Conservation (phyloP, 2,888 invertebrate genomes). For the Chaitophorus viminalis region DNA sequence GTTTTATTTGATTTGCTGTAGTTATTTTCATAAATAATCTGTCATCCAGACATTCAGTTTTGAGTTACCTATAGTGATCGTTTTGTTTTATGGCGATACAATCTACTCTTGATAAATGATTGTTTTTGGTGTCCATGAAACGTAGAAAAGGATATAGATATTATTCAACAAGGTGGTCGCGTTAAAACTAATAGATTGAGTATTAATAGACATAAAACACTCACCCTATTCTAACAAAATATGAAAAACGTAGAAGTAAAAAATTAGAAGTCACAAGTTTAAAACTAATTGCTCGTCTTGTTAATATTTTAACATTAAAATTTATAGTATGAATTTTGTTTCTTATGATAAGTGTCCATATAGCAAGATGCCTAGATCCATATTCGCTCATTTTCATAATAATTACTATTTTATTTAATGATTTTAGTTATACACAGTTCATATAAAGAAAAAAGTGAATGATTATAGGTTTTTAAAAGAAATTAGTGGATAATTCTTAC, state of each 20-base stretch:
- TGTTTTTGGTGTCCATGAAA: constrained; percentile 19
- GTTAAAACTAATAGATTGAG: constrained; percentile 23
- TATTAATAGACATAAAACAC: constrained; percentile 26
- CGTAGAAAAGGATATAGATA: background rate
- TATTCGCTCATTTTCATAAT: background rate
- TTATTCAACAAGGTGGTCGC: constrained; percentile 25
- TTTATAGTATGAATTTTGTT: background rate
- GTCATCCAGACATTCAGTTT: constrained; percentile 20
- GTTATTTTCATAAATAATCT: constrained; percentile 36
- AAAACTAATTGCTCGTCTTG: background rate
- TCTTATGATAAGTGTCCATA: background rate
- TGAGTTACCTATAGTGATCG: constrained; percentile 16
- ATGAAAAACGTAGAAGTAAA: background rate
- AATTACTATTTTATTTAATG: background rate
- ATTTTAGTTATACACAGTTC: background rate
- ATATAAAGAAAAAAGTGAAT: no score
- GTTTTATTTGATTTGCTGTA: constrained; percentile 10
- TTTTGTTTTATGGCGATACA: constrained; percentile 47
- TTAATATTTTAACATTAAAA: no score
- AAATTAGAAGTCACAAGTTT: background rate
- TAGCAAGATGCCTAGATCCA: background rate
- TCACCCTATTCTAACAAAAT: background rate
- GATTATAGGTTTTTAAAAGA: no score
- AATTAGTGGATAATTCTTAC: no score
- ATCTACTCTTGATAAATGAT: constrained; percentile 45